Base-by-base conservation (phyloP, 2,797 vertebrate species). In the Thunnus albacares region DNA sequence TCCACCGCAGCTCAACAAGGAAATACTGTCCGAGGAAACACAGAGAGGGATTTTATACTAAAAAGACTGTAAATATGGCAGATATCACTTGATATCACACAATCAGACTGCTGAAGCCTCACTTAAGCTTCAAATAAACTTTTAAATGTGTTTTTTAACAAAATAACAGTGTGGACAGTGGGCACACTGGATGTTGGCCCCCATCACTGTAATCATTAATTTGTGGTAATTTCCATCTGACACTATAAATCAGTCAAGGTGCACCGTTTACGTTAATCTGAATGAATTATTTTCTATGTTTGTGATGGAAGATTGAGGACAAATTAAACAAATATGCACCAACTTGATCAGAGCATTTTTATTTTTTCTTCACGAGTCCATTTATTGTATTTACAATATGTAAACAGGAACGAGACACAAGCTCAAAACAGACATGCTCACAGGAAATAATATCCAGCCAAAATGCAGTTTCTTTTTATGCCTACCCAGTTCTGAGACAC, bases 301-400 rank as follows among this genome's bases (percentile, higher is more conserved):
- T 26, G 14, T 12, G 9, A 18, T 24, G 33, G 5, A 24, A 35
- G 22, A 57, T 17, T 65, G 8, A 59, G 14, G 26, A 22, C 5
- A 64, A 49, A 63, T 45, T 15, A 70, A 63, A 66, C 7, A 45
- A 15, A n/a, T 24, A 22, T 35, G 55, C 49, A 56, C 12, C 33
- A 71, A 17, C 14, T 51, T 87, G 59, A 80, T 74, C 72, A 84
- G 83, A 82, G 65, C 64, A 47, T 74, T 89, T 92, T 86, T 87
- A 72, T 90, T 84, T 89, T 83, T 79, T 90, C 90, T 79, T 90
- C 90, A 93, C 87, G 47, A 89, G 75, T 90, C 90, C 85, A 93
- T 93, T 94, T 94, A 94, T 90, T 92, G 76, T 95, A 95, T 96
- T 88, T 96, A 96, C 95, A 96, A 90, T 93, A 95, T 95, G 94